phyloP scores from a whole-genome alignment of 2,888 invertebrate genomes.

The Lathronympha strigana region DNA sequence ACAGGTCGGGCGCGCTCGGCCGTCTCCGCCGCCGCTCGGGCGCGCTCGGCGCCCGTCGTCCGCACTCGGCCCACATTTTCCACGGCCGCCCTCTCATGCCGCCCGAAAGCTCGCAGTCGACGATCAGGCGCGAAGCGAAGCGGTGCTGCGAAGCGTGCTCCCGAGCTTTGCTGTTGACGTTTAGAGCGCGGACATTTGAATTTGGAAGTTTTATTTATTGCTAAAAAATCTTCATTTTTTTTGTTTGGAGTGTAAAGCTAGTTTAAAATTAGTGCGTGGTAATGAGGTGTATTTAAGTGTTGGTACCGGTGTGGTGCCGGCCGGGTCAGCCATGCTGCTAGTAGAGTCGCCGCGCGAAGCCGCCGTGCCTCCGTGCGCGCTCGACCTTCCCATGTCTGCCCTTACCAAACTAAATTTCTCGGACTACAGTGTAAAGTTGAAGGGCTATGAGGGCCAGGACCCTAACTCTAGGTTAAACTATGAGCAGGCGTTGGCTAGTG shows the following conservation, averaged over 20 bases:
- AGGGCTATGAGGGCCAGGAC: slow-evolving; percentile 65
- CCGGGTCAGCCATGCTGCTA: slow-evolving; percentile 86
- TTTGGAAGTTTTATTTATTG: slow-evolving; percentile 43
- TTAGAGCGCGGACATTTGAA: slow-evolving; percentile 48
- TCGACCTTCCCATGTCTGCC: slow-evolving; percentile 77
- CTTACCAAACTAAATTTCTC: slow-evolving; percentile 76
- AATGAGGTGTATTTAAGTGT: slow-evolving; percentile 63
- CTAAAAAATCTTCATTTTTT: too few species aligned
- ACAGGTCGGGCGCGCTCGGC: slow-evolving; percentile 64
- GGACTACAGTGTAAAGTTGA: slow-evolving; percentile 81
- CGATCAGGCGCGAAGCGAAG: slow-evolving; percentile 67
- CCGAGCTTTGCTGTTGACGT: slow-evolving; percentile 57
- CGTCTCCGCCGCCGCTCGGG: slow-evolving; percentile 46
- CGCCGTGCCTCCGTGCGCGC: slow-evolving; percentile 85
- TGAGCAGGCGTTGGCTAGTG: slow-evolving; percentile 71
- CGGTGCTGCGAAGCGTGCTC: slow-evolving; percentile 60
- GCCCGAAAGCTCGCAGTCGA: slow-evolving; percentile 81
- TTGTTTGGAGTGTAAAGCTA: slow-evolving; percentile 34
- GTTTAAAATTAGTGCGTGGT: slow-evolving; percentile 45
- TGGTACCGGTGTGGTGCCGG: slow-evolving; percentile 68
- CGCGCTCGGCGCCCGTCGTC: slow-evolving; percentile 58
- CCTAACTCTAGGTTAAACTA: slow-evolving; percentile 68
- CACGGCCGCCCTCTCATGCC: slow-evolving; percentile 78
- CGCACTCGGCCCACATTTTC: slow-evolving; percentile 61
- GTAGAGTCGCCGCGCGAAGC: slow-evolving; percentile 90